These are phyloP conservation scores for Epinotia bilunana DNA, from an alignment of 2,888 invertebrate species.

Conservation along the genomic window DNA sequence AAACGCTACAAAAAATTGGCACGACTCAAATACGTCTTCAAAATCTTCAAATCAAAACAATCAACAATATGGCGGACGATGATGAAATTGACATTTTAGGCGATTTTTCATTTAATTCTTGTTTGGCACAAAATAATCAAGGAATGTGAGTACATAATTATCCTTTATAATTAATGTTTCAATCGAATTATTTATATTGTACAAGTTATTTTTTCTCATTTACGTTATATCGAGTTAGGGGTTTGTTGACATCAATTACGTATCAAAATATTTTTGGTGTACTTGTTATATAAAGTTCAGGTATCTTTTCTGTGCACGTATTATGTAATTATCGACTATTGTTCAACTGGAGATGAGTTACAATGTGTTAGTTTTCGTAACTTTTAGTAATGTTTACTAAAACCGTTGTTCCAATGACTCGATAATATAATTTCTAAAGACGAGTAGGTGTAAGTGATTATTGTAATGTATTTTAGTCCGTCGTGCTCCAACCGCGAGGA, in stretches of 20 bases:
- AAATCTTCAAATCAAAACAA: slow-evolving; percentile 27
- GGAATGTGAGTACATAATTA: slow-evolving; percentile 80
- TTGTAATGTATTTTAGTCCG: slow-evolving; percentile 61
- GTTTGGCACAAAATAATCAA: slow-evolving; percentile 84
- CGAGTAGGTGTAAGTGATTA: background rate
- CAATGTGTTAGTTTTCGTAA: background rate
- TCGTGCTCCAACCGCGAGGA: slow-evolving; percentile 85
- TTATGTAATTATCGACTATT: background rate
- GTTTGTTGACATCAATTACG: slow-evolving; percentile 53
- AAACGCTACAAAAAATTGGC: background rate
- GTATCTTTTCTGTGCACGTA: background rate
- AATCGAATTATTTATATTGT: background rate
- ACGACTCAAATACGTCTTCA: background rate
- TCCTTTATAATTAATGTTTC: background rate
- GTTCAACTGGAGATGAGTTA: too few species aligned
- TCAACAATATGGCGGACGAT: slow-evolving; percentile 86
- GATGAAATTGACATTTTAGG: slow-evolving; percentile 90
- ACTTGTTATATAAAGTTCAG: slow-evolving; percentile 25
- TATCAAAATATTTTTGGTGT: slow-evolving; percentile 47
- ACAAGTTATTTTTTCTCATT: background rate
- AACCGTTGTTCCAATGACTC: background rate
- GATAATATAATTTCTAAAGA: background rate
- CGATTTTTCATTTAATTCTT: slow-evolving; percentile 88
- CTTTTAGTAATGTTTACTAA: background rate
- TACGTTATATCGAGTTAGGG: background rate